phyloP scores from a whole-genome alignment of 37 sponge, comb jelly and placozoan genomes.

The Chondrosia reniformis region DNA sequence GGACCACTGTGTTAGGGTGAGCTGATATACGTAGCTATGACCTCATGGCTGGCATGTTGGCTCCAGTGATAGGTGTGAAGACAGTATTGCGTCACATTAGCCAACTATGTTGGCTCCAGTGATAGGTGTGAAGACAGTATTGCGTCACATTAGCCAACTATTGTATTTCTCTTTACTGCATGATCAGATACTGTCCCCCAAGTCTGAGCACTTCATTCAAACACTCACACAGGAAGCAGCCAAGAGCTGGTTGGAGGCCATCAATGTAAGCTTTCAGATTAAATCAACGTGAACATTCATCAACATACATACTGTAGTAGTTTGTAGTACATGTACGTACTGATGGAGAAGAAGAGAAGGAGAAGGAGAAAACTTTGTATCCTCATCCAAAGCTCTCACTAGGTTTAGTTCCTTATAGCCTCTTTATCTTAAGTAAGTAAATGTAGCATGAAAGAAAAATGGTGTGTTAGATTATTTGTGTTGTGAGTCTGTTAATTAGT shows the following conservation, averaged over 20 bases:
- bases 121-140: too few relatives aligned
- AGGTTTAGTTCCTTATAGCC: too few relatives aligned
- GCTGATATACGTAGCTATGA: not conserved
- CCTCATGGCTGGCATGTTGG: not conserved
- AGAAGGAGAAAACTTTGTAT: too few relatives aligned
- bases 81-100: too few relatives aligned
- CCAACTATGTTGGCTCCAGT: too few relatives aligned
- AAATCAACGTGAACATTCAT: not conserved
- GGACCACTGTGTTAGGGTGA: constrained; percentile 81
- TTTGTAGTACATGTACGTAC: not conserved
- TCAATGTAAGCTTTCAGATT: constrained; percentile 40
- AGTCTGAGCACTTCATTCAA: constrained; percentile 72
- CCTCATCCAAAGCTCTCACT: too few relatives aligned
- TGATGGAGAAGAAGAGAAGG: not conserved
- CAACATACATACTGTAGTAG: constrained; percentile 3
- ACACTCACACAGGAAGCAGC: constrained; percentile 45
- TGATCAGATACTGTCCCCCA: constrained; percentile 72
- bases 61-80: too few relatives aligned
- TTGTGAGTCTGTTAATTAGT: too few relatives aligned
- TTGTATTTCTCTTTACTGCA: not conserved
- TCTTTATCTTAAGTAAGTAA: too few relatives aligned
- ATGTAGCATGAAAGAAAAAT: too few relatives aligned
- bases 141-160: too few relatives aligned
- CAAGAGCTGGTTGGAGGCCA: constrained; percentile 56
- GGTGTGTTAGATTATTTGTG: too few relatives aligned